phyloP scores from a whole-genome alignment of 2,797 vertebrate genomes.

The Aeoliscus strigatus region DNA sequence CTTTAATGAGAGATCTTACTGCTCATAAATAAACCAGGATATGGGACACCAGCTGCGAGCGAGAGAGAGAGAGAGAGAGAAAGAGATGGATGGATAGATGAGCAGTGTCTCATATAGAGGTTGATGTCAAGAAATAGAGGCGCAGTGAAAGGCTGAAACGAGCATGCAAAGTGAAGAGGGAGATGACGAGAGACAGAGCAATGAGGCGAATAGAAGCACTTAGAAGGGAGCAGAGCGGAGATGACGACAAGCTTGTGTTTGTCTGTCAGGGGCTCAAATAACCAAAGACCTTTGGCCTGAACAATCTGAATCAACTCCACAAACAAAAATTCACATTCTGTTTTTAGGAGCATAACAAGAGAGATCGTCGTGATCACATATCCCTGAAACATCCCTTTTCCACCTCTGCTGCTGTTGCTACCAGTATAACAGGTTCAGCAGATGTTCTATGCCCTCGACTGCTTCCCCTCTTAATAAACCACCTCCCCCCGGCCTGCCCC shows the following conservation, averaged over 20 bases:
- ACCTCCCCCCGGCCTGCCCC: not conserved
- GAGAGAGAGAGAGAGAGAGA: conserved; percentile 14
- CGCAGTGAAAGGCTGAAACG: not conserved
- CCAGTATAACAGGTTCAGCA: conserved; percentile 22
- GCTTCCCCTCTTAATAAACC: conserved; percentile 42
- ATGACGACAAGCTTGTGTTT: conserved; percentile 14
- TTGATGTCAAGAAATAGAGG: not conserved
- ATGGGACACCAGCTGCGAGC: conserved; percentile 58
- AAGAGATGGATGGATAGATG: conserved; percentile 25
- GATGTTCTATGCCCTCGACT: conserved; percentile 22
- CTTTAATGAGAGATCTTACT: conserved; percentile 66
- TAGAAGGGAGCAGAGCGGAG: not conserved
- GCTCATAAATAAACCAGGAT: conserved; percentile 69
- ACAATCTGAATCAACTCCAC: conserved; percentile 12
- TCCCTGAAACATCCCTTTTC: conserved; percentile 4
- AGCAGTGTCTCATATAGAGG: conserved; percentile 13
- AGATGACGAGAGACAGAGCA: conserved; percentile 7
- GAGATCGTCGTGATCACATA: conserved; percentile 12
- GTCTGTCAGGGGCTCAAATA: conserved; percentile 14
- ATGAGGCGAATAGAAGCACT: conserved; percentile 1
- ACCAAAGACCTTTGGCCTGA: conserved; percentile 5
- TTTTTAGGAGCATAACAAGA: conserved; percentile 1
- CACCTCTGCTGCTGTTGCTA: conserved; percentile 31
- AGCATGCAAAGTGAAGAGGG: conserved; percentile 1
- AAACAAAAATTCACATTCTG: not conserved